Base-by-base conservation (phyloP, 2,113 vertebrate species). In the Microtus montanus region DNA sequence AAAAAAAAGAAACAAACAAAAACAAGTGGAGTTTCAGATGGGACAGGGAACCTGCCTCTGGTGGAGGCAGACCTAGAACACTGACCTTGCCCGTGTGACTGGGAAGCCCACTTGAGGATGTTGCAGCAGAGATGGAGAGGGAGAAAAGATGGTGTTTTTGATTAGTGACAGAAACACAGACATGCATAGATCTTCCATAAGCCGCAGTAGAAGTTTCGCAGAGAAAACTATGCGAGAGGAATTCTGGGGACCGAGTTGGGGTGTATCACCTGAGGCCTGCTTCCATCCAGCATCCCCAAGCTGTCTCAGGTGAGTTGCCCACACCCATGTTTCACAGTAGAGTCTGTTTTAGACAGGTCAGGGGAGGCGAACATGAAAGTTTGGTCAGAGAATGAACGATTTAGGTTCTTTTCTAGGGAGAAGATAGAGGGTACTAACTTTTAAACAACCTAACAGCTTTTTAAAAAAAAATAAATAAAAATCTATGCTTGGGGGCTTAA, bases 381-480 rank as follows among this genome's bases (percentile, higher is more conserved):
- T 52, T 90, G n/a, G 35, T 66, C 66, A 70, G 71, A 87, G 87
- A 97, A 90, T 83, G 41, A 95, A 87, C n/a, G 33, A 82, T 85
- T 87, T 91, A 71, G 38, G 30, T 22, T 93, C 8, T 88, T 97
- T 90, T 93, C 86, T 71, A 84, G 77, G 90, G 28, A 94, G 52
- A 91, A 93, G 26, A 74, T 75, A 33, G 68, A 17, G 47, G 49
- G 87, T 74, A 88, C 17, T 24, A 95, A 88, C 84, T 95, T 94
- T 96, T 90, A 85, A 77, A 90, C 64, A 92, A 64, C 58, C 64
- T 96, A 78, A 90, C 94, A 95, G 90, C 28, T 96, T 85, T 35
- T 77, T 5, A 19, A 17, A 54, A 54, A 17, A 54, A 58, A 12
- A 17, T 64, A 58, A 12, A 17, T 64, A 90, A 66, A 79, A 33